These are phyloP conservation scores for Dryobates pubescens DNA, from an alignment of 2,797 vertebrate genomes.

Conservation along the genomic window DNA sequence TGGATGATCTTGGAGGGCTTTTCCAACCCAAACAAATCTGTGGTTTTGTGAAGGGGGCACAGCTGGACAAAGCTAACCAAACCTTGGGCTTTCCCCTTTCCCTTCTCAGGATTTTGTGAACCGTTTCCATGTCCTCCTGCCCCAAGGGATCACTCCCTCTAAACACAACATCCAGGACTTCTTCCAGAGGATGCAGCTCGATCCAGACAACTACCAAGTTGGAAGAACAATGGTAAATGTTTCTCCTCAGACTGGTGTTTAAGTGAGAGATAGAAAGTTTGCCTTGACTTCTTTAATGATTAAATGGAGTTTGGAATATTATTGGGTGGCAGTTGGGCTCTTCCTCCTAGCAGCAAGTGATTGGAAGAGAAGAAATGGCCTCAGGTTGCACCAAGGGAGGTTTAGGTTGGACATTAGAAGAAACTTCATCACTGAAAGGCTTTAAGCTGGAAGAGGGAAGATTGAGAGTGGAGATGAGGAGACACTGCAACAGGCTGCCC, in stretches of 20 bases:
- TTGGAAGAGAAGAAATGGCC: too few relatives aligned
- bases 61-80: not conserved
- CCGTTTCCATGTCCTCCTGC: conserved; percentile 92
- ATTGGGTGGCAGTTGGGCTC: too few relatives aligned
- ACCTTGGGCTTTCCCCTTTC: not conserved
- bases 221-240: conserved; percentile 92
- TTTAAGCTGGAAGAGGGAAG: too few relatives aligned
- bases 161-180: conserved; percentile 87
- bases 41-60: not conserved
- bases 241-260: not conserved
- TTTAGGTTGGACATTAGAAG: too few relatives aligned
- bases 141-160: conserved; percentile 80
- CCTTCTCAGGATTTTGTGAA: conserved; percentile 89
- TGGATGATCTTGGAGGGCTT: too few relatives aligned
- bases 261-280: not conserved
- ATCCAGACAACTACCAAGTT: conserved; percentile 91
- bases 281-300: not conserved
- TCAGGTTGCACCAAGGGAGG: too few relatives aligned
- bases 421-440: too few relatives aligned
- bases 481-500: too few relatives aligned
- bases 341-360: too few relatives aligned
- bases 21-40: too few relatives aligned
- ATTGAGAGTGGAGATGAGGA: too few relatives aligned
- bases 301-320: too few relatives aligned
- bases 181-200: conserved; percentile 85